Conservation (phyloP, 2,888 invertebrate species). For the Darwinula stevensoni region DNA sequence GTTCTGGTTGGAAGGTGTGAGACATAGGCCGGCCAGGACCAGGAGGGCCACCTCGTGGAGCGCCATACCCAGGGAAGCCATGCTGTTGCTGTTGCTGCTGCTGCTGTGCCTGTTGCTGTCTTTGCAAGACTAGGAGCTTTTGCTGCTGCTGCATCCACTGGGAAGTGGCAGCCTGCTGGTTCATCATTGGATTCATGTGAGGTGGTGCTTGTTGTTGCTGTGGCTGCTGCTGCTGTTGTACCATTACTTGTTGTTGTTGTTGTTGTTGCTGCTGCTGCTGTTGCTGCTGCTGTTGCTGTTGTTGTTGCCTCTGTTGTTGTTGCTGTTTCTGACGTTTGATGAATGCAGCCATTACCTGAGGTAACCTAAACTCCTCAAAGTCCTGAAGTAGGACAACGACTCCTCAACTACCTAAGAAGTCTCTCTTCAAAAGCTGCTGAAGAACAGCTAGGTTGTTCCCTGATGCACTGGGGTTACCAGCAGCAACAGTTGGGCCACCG, state of each 20-base stretch:
- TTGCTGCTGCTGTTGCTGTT: constrained; percentile 16
- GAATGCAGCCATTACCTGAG: constrained; percentile 79
- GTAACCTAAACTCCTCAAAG: too few relatives aligned
- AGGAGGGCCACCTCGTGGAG: too few relatives aligned
- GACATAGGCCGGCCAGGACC: too few relatives aligned
- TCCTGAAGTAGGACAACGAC: too few relatives aligned
- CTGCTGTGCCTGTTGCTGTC: constrained; percentile 18
- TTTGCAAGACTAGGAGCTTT: constrained; percentile 15
- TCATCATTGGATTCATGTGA: constrained; percentile 6
- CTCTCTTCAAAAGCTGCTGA: constrained; percentile 56
- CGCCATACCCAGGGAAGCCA: too few relatives aligned
- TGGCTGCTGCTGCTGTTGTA: constrained; percentile 19
- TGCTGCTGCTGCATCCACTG: constrained; percentile 15
- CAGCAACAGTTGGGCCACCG: constrained; percentile 4
- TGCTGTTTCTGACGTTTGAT: constrained; percentile 32
- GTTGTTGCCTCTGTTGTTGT: constrained; percentile 15
- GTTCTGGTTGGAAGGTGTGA: constrained; percentile 12
- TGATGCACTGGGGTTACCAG: constrained; percentile 17
- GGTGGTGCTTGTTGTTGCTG: constrained; percentile 9
- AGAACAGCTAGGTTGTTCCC: constrained; percentile 25
- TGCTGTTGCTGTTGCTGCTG: constrained; percentile 20
- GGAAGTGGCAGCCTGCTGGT: constrained; percentile 9
- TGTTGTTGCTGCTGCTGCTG: constrained; percentile 13
- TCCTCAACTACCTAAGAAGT: too few relatives aligned
- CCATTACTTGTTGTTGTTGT: constrained; percentile 8